Evolutionary conservation across 2,797 vertebrate species (phyloP), one percentile per base, ranked within the genome.

Genomic region (Intellagama lesueurii): DNA sequence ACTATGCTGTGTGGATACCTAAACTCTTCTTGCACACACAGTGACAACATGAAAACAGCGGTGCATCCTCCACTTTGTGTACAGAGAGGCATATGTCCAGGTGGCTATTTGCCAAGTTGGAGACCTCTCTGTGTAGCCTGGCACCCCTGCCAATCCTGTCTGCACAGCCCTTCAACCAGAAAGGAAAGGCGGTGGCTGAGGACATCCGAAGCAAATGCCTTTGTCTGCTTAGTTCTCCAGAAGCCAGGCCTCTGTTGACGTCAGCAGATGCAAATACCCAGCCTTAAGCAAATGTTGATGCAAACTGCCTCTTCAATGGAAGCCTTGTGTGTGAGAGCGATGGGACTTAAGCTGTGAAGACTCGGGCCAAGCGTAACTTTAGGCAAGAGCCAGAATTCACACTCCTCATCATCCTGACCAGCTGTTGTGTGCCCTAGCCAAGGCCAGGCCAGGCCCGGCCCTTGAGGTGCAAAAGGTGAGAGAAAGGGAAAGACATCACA

Each of bases 201-300:
- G 76, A 14, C n/a, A 17, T 81, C 76, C 28, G 9, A 56, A 87
- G 52, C 76, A 68, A 81, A 68, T 14, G 64, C 24, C 19, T 32
- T 44, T 64, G 17, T 44, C 52, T n/a, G n/a, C 72, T 56, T 56
- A 8, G 26, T 85, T 80, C 89, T 78, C 30, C 56, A 75, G 82
- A 85, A 79, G 87, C 60, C 81, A 60, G 70, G 72, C 40, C 52
- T 73, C 91, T 75, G 73, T 75, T 88, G 89, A 90, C 86, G 73
- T 90, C 89, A 83, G 85, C 26, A 32, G 78, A 81, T 76, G 68
- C 49, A 86, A 81, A 82, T 66, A 28, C 52, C 84, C 66, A 70
- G 78, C 87, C 89, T 83, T 87, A 87, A 88, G 83, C 79, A 90
- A 90, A 90, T 83, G 83, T 86, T 86, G 68, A 86, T 88, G 91